Conservation (phyloP, 2,888 invertebrate species). For the Tetropium fuscum region DNA sequence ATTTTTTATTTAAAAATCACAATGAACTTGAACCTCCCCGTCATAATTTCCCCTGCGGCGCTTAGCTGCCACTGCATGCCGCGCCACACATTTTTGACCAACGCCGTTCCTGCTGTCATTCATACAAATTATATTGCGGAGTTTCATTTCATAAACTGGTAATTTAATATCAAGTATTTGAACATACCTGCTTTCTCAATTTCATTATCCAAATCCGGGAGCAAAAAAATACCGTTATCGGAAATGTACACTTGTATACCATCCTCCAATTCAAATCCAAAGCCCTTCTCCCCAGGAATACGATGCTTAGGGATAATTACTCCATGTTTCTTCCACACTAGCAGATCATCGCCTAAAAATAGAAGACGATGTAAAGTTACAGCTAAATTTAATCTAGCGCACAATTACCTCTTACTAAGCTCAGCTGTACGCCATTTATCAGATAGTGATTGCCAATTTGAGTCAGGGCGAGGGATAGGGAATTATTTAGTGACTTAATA, state of each 20-base stretch:
- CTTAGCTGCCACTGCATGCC: too few relatives aligned
- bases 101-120: too few relatives aligned
- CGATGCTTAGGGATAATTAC: constrained; percentile 16
- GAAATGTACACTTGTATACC: constrained; percentile 37
- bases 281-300: constrained; percentile 7
- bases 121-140: too few relatives aligned
- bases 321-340: constrained; percentile 28
- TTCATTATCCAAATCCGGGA: too few relatives aligned
- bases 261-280: constrained; percentile 25
- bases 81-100: too few relatives aligned
- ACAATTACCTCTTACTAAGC: constrained; percentile 36
- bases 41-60: too few relatives aligned
- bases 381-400: background rate
- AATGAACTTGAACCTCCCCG: too few relatives aligned
- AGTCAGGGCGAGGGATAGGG: constrained; percentile 30
- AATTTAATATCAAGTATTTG: too few relatives aligned
- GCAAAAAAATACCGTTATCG: too few relatives aligned
- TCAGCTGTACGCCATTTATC: constrained; percentile 31
- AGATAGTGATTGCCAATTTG: constrained; percentile 24
- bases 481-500: constrained; percentile 34
- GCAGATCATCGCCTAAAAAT: constrained; percentile 37
- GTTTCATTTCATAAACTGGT: too few relatives aligned
- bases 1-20: too few relatives aligned
- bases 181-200: too few relatives aligned
- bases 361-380: constrained; percentile 3